These are phyloP conservation scores for Nemotelus pantherinus DNA, from an alignment of 2,888 invertebrate genomes.

Conservation along the genomic window DNA sequence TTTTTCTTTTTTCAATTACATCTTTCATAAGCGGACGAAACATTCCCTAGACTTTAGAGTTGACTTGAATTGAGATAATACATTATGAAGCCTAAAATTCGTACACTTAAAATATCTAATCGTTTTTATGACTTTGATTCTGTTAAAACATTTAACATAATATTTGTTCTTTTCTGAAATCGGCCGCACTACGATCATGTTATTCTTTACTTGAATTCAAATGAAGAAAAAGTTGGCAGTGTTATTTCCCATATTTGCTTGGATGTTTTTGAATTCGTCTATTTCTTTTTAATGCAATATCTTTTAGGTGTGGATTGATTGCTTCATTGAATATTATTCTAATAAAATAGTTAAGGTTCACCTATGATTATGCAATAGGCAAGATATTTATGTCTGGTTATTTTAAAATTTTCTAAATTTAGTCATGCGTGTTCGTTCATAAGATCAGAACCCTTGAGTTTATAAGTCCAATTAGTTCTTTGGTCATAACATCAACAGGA, in stretches of 20 bases:
- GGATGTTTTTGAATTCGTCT: no score
- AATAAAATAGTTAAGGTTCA: slow-evolving; percentile 8
- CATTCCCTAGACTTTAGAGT: no score
- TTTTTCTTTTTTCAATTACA: no score
- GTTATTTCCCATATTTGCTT: neutral
- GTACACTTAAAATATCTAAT: slow-evolving; percentile 13
- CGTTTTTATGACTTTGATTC: slow-evolving; percentile 6
- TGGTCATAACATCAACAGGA: slow-evolving; percentile 9
- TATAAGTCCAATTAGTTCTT: slow-evolving; percentile 26
- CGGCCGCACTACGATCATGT: no score
- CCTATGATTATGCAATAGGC: neutral
- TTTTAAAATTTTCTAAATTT: slow-evolving; percentile 29
- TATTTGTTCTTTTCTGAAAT: no score
- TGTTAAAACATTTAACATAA: neutral
- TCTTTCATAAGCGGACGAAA: no score
- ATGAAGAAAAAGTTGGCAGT: slow-evolving; percentile 24
- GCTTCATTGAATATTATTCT: neutral
- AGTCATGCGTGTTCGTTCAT: slow-evolving; percentile 9
- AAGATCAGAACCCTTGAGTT: neutral
- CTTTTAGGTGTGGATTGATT: neutral
- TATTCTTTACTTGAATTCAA: slow-evolving; percentile 18
- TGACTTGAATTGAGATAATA: no score
- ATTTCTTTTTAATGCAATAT: neutral
- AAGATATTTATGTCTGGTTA: neutral
- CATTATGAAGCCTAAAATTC: no score